A percentile compares a stretch with the other conserved stretches of the same genome.
These are phyloP conservation scores for Spondyliosoma cantharus DNA, from an alignment of 2,797 vertebrate species.

Conservation along the genomic window DNA sequence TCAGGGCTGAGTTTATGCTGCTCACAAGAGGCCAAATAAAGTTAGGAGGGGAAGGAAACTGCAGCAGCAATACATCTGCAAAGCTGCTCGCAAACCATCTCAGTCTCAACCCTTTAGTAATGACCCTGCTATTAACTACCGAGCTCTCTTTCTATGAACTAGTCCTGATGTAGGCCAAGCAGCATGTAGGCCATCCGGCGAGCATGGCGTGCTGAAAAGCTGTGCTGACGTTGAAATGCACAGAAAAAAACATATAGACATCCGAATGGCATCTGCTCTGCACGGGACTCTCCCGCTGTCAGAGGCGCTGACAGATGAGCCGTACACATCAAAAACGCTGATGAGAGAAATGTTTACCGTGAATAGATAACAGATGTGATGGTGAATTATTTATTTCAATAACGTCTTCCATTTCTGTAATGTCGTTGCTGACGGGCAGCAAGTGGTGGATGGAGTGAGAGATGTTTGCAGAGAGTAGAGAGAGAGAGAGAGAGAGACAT, in stretches of 20 bases:
- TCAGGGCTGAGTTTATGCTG: no score
- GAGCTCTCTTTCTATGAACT: neutral
- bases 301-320: slow-evolving; percentile 35
- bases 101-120: no score
- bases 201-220: neutral
- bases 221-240: neutral
- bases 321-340: slow-evolving; percentile 18
- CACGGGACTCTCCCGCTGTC: slow-evolving; percentile 26
- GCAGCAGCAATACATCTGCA: no score
- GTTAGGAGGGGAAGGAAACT: no score
- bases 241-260: neutral
- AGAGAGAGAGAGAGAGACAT: slow-evolving; percentile 23
- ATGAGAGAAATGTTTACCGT: slow-evolving; percentile 62
- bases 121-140: no score
- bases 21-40: no score
- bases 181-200: slow-evolving; percentile 8
- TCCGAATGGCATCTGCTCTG: neutral
- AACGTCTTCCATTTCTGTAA: slow-evolving; percentile 55
- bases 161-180: slow-evolving; percentile 21
- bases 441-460: slow-evolving; percentile 10
- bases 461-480: slow-evolving; percentile 27
- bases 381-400: slow-evolving; percentile 66
- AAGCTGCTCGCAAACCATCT: no score
- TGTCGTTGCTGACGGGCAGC: slow-evolving; percentile 59
- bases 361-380: slow-evolving; percentile 68